phyloP scores from a whole-genome alignment of 2,797 vertebrate species.

The Molossus alvarezi region DNA sequence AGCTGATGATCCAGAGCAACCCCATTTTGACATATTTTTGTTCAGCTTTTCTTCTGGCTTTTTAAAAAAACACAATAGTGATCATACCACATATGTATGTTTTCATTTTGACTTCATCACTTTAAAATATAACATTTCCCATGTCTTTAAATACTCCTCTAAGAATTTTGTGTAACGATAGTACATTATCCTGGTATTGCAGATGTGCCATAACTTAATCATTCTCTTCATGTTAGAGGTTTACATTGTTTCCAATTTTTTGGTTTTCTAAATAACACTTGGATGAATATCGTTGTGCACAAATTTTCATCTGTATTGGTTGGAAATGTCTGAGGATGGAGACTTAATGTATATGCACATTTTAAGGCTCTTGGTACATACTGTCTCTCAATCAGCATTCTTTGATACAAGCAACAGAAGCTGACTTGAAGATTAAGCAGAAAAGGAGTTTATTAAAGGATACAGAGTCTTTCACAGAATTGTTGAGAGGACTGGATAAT shows the following conservation, averaged over 20 bases:
- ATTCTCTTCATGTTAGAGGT: slow-evolving; percentile 45
- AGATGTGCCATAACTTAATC: slow-evolving; percentile 30
- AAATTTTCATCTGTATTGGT: slow-evolving; percentile 3
- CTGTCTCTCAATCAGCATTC: not conserved
- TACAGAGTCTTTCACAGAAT: not conserved
- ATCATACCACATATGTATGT: not conserved
- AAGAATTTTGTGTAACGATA: slow-evolving; percentile 52
- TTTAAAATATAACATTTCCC: slow-evolving; percentile 22
- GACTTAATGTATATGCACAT: not conserved
- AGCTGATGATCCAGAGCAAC: not conserved
- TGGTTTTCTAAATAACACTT: slow-evolving; percentile 42
- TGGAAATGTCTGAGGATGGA: slow-evolving; percentile 23
- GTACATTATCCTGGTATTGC: not conserved
- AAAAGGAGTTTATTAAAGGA: slow-evolving; percentile 32
- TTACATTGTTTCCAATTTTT: slow-evolving; percentile 38
- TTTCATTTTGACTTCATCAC: slow-evolving; percentile 53
- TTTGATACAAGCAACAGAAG: slow-evolving; percentile 10
- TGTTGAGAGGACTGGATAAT: slow-evolving; percentile 6
- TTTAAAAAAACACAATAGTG: not conserved
- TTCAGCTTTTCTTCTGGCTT: not conserved
- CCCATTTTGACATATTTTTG: slow-evolving; percentile 2
- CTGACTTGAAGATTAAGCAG: not conserved
- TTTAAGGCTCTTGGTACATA: slow-evolving; percentile 11
- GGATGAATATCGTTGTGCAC: not conserved
- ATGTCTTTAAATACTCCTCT: slow-evolving; percentile 53